Evolutionary conservation across 2,113 vertebrate genomes (phyloP).

Genomic region (Tetrao urogallus): DNA sequence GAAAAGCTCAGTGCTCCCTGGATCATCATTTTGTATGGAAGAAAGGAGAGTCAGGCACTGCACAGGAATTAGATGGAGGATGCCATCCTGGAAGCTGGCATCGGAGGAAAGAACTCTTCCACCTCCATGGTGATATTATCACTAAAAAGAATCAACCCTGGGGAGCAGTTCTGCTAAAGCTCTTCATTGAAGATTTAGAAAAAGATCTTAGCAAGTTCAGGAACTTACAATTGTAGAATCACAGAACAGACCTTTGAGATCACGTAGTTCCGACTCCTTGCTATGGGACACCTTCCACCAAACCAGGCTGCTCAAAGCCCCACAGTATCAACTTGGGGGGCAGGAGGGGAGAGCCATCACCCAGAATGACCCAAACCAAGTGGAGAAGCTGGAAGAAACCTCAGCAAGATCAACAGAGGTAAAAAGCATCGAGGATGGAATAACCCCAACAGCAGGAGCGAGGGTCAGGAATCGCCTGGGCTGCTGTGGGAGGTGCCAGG

Average conservation of each 20-base stretch:
- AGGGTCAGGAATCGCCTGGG: background rate
- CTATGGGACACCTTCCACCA: too few species aligned
- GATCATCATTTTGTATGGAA: background rate
- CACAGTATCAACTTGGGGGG: too few species aligned
- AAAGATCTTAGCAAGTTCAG: background rate
- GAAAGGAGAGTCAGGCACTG: background rate
- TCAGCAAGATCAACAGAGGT: background rate
- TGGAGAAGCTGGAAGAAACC: background rate
- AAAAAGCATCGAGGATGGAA: background rate
- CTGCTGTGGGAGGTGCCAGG: background rate
- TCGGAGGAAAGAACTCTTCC: background rate
- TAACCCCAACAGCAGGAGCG: background rate
- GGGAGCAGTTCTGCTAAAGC: background rate
- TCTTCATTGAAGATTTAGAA: background rate
- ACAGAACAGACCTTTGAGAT: too few species aligned
- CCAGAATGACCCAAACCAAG: background rate
- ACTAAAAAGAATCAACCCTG: background rate
- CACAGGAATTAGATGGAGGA: background rate
- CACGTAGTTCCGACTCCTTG: too few species aligned
- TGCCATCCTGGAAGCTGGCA: background rate
- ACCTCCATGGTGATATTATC: too few species aligned
- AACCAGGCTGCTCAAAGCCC: too few species aligned
- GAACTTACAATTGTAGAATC: too few species aligned
- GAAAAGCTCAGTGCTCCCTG: background rate
- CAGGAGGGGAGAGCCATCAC: background rate